These are phyloP conservation scores for Tyrannus savana DNA, from an alignment of 2,113 vertebrate species.

Conservation along the genomic window DNA sequence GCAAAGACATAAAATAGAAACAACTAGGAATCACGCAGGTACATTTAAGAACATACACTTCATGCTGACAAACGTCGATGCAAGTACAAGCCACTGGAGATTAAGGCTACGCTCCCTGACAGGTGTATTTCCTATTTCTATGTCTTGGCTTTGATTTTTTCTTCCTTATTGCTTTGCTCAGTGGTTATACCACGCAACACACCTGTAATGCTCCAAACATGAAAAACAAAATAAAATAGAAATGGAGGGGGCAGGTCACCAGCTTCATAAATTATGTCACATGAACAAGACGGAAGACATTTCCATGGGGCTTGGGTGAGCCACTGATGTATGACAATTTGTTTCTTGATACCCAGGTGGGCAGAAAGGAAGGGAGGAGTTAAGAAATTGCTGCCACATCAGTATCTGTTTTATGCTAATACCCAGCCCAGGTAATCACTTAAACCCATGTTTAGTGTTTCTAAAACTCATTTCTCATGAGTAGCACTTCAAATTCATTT, in stretches of 20 bases:
- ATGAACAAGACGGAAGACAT: background rate
- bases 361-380: background rate
- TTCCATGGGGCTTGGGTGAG: background rate
- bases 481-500: background rate
- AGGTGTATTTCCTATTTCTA: background rate
- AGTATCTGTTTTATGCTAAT: background rate
- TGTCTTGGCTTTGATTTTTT: background rate
- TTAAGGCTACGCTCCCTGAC: background rate
- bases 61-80: accelerated
- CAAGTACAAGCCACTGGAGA: background rate
- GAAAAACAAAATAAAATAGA: background rate
- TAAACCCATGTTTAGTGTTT: background rate
- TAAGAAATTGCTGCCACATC: background rate
- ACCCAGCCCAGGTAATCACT: background rate
- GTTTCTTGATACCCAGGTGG: background rate
- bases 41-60: background rate
- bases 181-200: background rate
- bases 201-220: accelerated
- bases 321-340: background rate
- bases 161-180: background rate
- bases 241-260: background rate
- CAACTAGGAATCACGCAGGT: background rate
- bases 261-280: background rate
- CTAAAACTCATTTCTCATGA: background rate
- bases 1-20: background rate